Conservation (phyloP, 2,113 vertebrate genomes). For the Microcebus jonahi region DNA sequence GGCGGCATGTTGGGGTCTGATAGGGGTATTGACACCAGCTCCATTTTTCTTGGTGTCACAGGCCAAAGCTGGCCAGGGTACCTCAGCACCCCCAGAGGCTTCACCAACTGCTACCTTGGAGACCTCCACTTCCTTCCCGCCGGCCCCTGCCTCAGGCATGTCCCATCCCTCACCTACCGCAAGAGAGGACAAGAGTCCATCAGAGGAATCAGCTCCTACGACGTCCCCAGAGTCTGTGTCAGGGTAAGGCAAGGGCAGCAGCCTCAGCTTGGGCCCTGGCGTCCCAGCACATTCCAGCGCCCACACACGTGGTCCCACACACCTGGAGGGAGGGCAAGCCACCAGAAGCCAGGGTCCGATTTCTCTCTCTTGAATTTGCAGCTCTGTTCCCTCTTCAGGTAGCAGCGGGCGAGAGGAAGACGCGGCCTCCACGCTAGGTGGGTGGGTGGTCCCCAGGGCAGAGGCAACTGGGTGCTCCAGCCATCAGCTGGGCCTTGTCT, state of each 20-base stretch:
- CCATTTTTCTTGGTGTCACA: slow-evolving; percentile 56
- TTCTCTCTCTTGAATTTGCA: slow-evolving; percentile 84
- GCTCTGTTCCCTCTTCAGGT: slow-evolving; percentile 85
- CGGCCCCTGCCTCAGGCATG: slow-evolving; percentile 62
- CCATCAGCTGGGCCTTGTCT: slow-evolving; percentile 3
- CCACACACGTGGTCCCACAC: background rate
- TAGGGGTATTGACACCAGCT: slow-evolving; percentile 42
- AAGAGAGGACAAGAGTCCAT: slow-evolving; percentile 78
- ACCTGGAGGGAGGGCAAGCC: slow-evolving; percentile 49
- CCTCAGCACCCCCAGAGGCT: slow-evolving; percentile 69
- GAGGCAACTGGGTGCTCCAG: slow-evolving; percentile 19
- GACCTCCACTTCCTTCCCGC: slow-evolving; percentile 45
- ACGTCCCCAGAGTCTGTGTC: slow-evolving; percentile 69
- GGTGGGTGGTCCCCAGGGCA: slow-evolving; percentile 66
- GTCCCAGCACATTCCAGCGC: background rate
- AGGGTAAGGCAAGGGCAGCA: slow-evolving; percentile 71
- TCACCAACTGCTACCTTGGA: slow-evolving; percentile 69
- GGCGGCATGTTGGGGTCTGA: slow-evolving; percentile 51
- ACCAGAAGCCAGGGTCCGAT: slow-evolving; percentile 77
- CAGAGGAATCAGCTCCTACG: slow-evolving; percentile 70
- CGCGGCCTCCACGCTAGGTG: slow-evolving; percentile 84
- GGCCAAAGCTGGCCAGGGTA: slow-evolving; percentile 79
- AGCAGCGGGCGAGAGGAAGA: slow-evolving; percentile 84
- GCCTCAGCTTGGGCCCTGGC: background rate
- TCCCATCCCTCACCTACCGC: slow-evolving; percentile 54